Base-by-base conservation (phyloP, 1,140 invertebrate species). In the Drosophila pseudoobscura region DNA sequence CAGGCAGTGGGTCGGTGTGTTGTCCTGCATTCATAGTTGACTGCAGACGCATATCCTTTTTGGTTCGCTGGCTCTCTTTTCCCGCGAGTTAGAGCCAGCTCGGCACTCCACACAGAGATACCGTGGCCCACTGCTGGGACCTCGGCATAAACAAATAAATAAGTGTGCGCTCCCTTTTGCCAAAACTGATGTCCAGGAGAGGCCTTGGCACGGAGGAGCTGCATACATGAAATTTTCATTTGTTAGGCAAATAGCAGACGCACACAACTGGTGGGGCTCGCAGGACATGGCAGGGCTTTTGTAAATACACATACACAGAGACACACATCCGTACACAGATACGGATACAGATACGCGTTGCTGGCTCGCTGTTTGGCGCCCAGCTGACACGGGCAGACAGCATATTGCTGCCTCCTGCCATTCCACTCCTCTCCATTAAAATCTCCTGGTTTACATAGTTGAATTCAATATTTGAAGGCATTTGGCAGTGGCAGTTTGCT, bases 211-310 rank as follows among this genome's bases (percentile, higher is more conserved):
- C 24, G 24, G 24, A 26, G 4, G 24, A 26, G 24, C 31, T 22
- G 45, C 22, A 49, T 76, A 83, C 83, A 88, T 80, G 79, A 88
- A 88, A 88, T 71, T 88, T 88, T 88, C 83, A 88, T 88, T 88
- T 88, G 83, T 83, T 88, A 77, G 80, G 83, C 75, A 88, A 88
- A 88, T 83, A 83, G 29, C 51, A 70, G 59, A 66, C 54, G 59
- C 57, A 80, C 61, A 56, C 69, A 43, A 46, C 61, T 72, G 46
- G 46, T 72, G 65, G 65, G 46, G 49, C 43, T 50, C 50, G 70
- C 17, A 17, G 65, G 54, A 74, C 71, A 64, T 56, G 71, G 47
- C 43, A 64, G 60, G n/a, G 53, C 61, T 75, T 75, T 75, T 59
- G 78, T 80, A 79, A 80, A 76, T 55, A 78, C 54, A 64, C 62